Conservation (phyloP, 2,113 vertebrate genomes). For the Ailurus styani region DNA sequence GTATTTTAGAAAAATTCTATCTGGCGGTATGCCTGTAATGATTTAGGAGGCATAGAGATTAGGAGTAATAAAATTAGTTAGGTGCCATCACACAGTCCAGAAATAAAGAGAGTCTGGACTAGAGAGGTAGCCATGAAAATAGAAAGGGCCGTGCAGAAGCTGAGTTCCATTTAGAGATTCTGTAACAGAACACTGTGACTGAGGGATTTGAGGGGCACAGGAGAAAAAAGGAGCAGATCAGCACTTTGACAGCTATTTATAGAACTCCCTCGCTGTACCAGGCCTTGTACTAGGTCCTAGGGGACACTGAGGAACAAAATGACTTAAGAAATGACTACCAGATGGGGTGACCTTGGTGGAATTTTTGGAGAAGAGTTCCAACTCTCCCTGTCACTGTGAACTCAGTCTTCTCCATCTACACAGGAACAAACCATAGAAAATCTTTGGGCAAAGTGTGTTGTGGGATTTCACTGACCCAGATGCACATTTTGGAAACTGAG, state of each 20-base stretch:
- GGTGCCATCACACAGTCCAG: not conserved
- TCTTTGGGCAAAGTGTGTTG: not conserved
- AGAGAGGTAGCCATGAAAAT: not conserved
- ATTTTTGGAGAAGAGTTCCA: not conserved
- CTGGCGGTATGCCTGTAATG: not conserved
- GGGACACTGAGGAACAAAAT: not conserved
- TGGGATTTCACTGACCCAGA: conserved; percentile 42
- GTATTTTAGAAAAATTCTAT: not conserved
- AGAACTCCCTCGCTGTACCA: not conserved
- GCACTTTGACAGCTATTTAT: not conserved
- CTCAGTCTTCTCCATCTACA: not conserved
- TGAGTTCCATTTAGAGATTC: not conserved
- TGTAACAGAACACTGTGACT: not conserved
- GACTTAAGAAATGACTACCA: not conserved
- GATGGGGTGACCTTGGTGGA: not conserved
- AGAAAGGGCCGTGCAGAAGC: not conserved
- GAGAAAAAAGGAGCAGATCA: not conserved
- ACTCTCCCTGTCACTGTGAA: not conserved
- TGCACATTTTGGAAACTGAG: conserved; percentile 30
- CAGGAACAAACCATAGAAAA: not conserved
- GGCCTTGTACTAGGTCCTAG: not conserved
- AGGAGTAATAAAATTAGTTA: not conserved
- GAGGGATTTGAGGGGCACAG: not conserved
- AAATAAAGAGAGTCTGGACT: not conserved
- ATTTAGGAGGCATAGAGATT: not conserved